A percentile compares a stretch with the other conserved stretches of the same genome.
Conservation (phyloP, 2,113 vertebrate genomes). For the Notarius quadriscutis region DNA sequence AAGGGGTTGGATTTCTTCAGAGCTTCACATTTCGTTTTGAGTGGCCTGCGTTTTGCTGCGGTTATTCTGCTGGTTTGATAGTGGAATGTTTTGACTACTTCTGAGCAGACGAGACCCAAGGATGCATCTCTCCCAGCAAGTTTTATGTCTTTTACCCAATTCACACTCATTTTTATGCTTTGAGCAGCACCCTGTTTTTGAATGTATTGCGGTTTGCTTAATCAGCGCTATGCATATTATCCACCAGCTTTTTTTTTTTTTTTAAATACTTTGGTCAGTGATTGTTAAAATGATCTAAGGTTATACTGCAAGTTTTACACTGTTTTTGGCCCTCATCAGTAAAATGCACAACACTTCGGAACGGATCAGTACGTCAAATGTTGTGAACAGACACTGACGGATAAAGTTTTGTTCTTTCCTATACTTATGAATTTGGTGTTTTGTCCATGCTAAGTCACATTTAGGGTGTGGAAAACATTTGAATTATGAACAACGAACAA, state of each 20-base stretch:
- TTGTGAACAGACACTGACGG: background rate
- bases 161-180: background rate
- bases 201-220: constrained; percentile 20
- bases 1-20: background rate
- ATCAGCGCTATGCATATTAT: constrained; percentile 46
- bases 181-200: background rate
- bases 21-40: constrained; percentile 25
- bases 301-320: background rate
- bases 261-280: constrained; percentile 19
- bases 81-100: background rate
- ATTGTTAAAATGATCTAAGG: background rate
- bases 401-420: constrained; percentile 1
- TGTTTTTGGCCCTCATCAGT: background rate
- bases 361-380: background rate
- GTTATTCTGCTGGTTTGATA: background rate
- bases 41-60: constrained; percentile 35
- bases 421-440: background rate
- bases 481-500: constrained; percentile 17
- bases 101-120: background rate
- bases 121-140: background rate
- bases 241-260: background rate
- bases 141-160: constrained; percentile 9
- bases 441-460: constrained; percentile 11
- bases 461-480: constrained; percentile 8
- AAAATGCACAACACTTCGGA: background rate